phyloP scores from a whole-genome alignment of 2,797 vertebrate genomes.

The Agapornis canus region DNA sequence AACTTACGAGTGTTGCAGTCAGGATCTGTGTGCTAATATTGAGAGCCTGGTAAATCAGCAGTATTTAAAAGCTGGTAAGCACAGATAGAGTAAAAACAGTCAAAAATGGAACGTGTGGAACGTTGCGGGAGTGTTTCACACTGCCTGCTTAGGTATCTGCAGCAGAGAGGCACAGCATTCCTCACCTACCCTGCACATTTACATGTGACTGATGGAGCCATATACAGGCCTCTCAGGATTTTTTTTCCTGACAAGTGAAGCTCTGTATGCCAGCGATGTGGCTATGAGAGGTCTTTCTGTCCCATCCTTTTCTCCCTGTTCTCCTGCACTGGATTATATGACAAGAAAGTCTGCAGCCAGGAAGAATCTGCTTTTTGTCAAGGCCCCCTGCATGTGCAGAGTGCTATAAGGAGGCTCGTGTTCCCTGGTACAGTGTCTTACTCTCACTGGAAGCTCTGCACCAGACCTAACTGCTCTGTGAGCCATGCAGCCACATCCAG shows the following conservation, averaged over 20 bases:
- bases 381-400: neutral
- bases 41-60: neutral
- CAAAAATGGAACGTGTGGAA: neutral
- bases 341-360: neutral
- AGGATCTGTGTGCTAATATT: neutral
- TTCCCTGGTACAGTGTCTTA: neutral
- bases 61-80: neutral
- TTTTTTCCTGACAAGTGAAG: neutral
- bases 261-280: neutral
- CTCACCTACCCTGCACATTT: conserved; percentile 56
- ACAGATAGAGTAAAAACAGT: neutral
- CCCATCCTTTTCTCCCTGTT: neutral
- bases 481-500: neutral
- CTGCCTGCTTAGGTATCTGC: conserved; percentile 19
- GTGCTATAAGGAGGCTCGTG: neutral
- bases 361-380: neutral
- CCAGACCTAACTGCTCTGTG: neutral
- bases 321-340: neutral
- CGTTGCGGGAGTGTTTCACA: neutral
- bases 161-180: conserved; percentile 50
- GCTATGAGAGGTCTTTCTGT: neutral
- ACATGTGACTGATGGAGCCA: neutral
- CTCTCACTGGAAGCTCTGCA: neutral
- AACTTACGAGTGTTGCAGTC: neutral
- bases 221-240: neutral